Evolutionary conservation across 2,113 vertebrate species (phyloP).

Genomic region (Elephas maximus): DNA sequence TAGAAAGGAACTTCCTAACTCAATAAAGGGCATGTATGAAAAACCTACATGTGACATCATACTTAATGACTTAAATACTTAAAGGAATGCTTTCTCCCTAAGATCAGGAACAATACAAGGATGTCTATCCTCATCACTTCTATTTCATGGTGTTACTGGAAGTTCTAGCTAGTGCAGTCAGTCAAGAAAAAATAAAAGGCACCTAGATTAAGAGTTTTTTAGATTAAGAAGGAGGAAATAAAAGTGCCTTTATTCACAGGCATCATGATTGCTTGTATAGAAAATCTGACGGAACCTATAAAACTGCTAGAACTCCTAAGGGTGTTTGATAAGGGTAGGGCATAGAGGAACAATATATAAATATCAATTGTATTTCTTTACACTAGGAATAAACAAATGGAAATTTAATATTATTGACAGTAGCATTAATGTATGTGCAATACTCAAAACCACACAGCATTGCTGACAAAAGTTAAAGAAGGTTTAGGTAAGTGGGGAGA

Average conservation of each 20-base stretch:
- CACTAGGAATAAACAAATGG: not conserved
- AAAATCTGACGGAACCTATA: not conserved
- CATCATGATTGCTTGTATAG: not conserved
- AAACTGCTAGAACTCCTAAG: not conserved
- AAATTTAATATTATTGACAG: not conserved
- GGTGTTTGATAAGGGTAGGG: not conserved
- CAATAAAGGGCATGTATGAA: not conserved
- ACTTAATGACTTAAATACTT: not conserved
- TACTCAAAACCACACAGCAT: not conserved
- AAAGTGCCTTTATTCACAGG: not conserved
- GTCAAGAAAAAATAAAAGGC: not conserved
- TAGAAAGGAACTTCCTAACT: constrained; percentile 23
- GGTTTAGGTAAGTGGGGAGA: not conserved
- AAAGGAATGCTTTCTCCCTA: not conserved
- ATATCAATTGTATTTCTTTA: not conserved
- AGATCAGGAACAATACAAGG: not conserved
- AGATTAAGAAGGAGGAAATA: not conserved
- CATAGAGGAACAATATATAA: not conserved
- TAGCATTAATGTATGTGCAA: not conserved
- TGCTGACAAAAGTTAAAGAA: not conserved
- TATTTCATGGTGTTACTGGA: not conserved
- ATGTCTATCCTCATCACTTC: not conserved
- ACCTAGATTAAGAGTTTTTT: not conserved
- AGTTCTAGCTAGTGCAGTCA: not conserved
- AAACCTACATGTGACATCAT: not conserved